Conservation (phyloP, 2,797 vertebrate genomes). For the Enteromius anoplus region DNA sequence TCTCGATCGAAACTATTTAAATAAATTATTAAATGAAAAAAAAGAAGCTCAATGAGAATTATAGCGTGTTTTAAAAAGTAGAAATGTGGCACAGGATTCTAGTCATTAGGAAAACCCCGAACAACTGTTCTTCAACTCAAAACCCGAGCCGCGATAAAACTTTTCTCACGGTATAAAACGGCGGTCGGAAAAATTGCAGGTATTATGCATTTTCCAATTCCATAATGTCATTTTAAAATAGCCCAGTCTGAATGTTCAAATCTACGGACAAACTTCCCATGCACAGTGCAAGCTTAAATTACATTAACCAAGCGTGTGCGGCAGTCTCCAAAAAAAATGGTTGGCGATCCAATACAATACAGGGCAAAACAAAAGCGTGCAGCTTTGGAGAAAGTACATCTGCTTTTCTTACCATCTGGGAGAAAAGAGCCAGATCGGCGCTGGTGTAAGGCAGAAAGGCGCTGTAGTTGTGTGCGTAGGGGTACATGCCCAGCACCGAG, state of each 20-base stretch:
- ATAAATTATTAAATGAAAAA: neutral
- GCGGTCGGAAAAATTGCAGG: neutral
- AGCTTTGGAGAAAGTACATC: neutral
- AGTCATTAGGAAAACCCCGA: neutral
- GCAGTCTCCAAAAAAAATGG: neutral
- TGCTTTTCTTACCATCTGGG: conserved; percentile 89
- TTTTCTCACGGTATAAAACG: neutral
- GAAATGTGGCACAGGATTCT: neutral
- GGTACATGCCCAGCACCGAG: conserved; percentile 95
- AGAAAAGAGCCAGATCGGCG: conserved; percentile 93
- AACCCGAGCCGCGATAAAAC: neutral
- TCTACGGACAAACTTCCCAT: conserved; percentile 1
- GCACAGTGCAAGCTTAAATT: neutral
- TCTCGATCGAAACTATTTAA: neutral
- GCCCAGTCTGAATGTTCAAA: neutral
- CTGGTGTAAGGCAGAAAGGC: conserved; percentile 95
- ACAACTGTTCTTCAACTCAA: neutral
- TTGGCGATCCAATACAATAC: neutral
- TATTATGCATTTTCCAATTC: neutral
- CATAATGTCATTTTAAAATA: neutral
- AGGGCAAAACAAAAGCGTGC: neutral
- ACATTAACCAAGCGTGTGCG: neutral
- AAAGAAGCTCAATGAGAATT: neutral
- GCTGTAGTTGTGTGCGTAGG: conserved; percentile 94
- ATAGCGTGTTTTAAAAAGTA: neutral